Conservation (phyloP, 2,888 invertebrate species). For the Dynastes maya region DNA sequence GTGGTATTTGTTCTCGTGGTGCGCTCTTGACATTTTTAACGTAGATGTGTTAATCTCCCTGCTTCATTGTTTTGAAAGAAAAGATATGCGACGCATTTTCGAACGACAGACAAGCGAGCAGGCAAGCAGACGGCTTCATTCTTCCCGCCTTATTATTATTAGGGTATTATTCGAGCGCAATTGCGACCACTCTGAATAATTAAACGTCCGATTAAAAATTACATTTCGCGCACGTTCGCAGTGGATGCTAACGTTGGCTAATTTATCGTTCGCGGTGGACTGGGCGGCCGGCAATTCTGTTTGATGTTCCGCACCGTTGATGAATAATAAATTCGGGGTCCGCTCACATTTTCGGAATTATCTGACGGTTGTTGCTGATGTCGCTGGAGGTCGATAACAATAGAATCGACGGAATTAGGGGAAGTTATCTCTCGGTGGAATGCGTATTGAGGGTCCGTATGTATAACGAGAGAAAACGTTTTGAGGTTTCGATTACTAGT, state of each 20-base stretch:
- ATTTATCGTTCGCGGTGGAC: constrained; percentile 38
- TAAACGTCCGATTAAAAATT: constrained; percentile 42
- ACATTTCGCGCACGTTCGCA: constrained; percentile 32
- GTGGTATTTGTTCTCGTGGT: too few relatives aligned
- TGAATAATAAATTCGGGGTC: constrained; percentile 38
- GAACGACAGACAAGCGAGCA: background rate
- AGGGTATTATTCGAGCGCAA: constrained; percentile 16
- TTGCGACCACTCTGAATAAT: constrained; percentile 34
- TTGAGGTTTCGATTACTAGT: too few relatives aligned
- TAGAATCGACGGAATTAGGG: constrained; percentile 27
- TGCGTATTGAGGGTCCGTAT: background rate
- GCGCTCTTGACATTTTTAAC: background rate
- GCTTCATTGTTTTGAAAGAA: background rate
- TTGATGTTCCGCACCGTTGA: constrained; percentile 45
- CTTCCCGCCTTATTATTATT: constrained; percentile 9
- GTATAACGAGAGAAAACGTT: background rate
- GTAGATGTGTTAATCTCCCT: background rate
- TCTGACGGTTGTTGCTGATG: constrained; percentile 14
- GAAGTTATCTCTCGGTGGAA: background rate
- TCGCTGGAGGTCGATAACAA: constrained; percentile 16
- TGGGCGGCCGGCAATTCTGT: constrained; percentile 28
- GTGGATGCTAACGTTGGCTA: constrained; percentile 25
- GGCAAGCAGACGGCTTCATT: too few relatives aligned
- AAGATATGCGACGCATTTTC: background rate
- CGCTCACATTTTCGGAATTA: constrained; percentile 35